A percentile compares a stretch with the other conserved stretches of the same genome.
Conservation (phyloP, 1,140 invertebrate species). For the Chrysopa pallens region DNA sequence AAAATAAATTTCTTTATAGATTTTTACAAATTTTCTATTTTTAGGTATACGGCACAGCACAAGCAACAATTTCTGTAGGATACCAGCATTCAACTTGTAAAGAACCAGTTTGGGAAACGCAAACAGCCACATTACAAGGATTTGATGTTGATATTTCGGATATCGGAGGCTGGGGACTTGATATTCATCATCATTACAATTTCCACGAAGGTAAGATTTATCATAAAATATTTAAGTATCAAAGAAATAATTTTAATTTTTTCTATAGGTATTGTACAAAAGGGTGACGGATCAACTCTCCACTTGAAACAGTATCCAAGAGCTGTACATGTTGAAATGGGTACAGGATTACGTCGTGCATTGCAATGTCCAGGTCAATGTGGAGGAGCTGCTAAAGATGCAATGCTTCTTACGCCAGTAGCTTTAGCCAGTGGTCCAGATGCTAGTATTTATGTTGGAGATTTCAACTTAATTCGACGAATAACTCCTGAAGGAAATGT, state of each 20-base stretch:
- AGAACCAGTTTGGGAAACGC: slow-evolving; percentile 81
- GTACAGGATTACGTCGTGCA: slow-evolving; percentile 67
- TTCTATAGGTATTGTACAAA: slow-evolving; percentile 62
- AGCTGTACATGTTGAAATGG: slow-evolving; percentile 82
- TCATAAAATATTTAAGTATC: not conserved
- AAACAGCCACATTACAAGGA: slow-evolving; percentile 84
- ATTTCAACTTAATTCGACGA: slow-evolving; percentile 87
- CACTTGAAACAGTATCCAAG: slow-evolving; percentile 85
- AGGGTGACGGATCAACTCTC: slow-evolving; percentile 79
- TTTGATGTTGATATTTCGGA: slow-evolving; percentile 95
- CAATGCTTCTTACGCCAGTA: slow-evolving; percentile 75
- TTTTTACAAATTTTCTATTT: slow-evolving; percentile 6
- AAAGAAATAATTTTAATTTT: slow-evolving; percentile 3
- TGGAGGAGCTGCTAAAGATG: slow-evolving; percentile 71
- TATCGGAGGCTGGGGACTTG: slow-evolving; percentile 91
- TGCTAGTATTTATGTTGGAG: slow-evolving; percentile 91
- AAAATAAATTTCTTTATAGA: not conserved
- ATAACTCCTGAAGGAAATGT: slow-evolving; percentile 83
- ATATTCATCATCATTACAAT: slow-evolving; percentile 97
- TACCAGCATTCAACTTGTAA: slow-evolving; percentile 84
- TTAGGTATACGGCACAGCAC: slow-evolving; percentile 66
- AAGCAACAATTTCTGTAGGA: slow-evolving; percentile 75
- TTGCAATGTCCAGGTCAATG: slow-evolving; percentile 61
- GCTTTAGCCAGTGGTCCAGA: slow-evolving; percentile 86
- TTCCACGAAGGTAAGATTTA: slow-evolving; percentile 85